Evolutionary conservation across 2,797 vertebrate species (phyloP), one percentile per base, ranked within the genome.

Genomic region (Hippocampus kuda): DNA sequence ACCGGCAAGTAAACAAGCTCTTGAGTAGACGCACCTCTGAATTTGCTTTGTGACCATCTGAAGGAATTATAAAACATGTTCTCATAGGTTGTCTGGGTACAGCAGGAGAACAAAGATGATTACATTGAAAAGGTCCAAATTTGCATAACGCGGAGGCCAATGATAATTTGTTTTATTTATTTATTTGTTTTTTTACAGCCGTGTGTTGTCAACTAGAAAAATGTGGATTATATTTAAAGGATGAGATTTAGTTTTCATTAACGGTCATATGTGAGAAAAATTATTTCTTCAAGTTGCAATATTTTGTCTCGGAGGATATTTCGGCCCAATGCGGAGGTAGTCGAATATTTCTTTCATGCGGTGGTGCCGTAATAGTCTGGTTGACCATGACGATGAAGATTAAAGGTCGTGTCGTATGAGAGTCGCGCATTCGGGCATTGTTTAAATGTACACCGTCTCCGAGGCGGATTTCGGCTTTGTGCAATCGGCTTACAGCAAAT

Each of bases 401-500:
- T 77, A 68, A 73, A 71, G 46, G 15, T 2, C 2, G 7, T 56
- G 67, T 65, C 30, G 10, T 73, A 30, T 70, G 57, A 70, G 62
- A 74, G 65, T 75, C 60, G 24, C 77, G 64, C 67, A 62, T 73
- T 68, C 71, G 72, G 66, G 22, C 77, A 73, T 74, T 75, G 69
- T 82, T 83, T 75, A 67, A 81, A 84, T 75, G 75, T 77, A 70
- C 60, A 11, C 65, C 44, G 65, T 81, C 71, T 79, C 70, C 54
- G 18, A 63, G 65, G 64, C 10, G 24, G 78, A 79, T 77, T 75
- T 71, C n/a, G 51, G 73, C 79, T 77, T 74, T 77, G 41, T 3
- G 44, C 4, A 20, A 48, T 24, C 26, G 9, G 63, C 24, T 65
- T 18, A 27, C 44, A 10, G 44, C 42, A 18, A 48, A 65, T 65